Percentiles rank a stretch among this genome's conserved stretches.
Evolutionary conservation across 92 coral and sea anemone species (phyloP).

Genomic region (Chrysogorgia sp.): DNA sequence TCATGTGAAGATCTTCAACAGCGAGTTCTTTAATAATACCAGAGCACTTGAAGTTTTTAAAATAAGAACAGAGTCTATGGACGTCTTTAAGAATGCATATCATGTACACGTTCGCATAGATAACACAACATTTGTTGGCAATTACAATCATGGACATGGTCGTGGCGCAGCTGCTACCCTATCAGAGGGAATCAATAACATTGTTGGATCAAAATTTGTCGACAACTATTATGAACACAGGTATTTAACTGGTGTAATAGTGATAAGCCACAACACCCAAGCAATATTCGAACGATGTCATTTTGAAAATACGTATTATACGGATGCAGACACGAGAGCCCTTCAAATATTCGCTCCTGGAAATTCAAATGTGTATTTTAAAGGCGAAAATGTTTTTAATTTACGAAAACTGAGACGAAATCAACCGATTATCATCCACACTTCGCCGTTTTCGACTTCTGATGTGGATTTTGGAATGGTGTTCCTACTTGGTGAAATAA

Average conservation of each 20-base stretch:
- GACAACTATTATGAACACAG: neutral
- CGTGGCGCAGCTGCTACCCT: neutral
- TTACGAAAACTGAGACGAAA: neutral
- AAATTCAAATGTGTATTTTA: neutral
- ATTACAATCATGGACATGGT: neutral
- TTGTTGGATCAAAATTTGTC: neutral
- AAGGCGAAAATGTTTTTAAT: neutral
- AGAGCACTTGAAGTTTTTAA: neutral
- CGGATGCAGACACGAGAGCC: too few relatives aligned
- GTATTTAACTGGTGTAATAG: neutral
- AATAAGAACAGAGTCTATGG: too few relatives aligned
- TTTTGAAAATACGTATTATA: neutral
- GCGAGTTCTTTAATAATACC: conserved; percentile 3
- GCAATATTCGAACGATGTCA: neutral
- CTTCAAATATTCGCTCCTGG: neutral
- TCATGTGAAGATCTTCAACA: neutral
- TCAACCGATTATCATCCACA: neutral
- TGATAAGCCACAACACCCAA: neutral
- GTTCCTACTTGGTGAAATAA: neutral
- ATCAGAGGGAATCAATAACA: neutral
- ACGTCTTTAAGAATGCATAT: neutral
- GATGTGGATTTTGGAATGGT: neutral
- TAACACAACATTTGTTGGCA: neutral
- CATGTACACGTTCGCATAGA: neutral
- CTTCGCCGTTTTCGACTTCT: neutral